phyloP scores from a whole-genome alignment of 1,140 invertebrate species.

The Akabosia matsudoensis region DNA sequence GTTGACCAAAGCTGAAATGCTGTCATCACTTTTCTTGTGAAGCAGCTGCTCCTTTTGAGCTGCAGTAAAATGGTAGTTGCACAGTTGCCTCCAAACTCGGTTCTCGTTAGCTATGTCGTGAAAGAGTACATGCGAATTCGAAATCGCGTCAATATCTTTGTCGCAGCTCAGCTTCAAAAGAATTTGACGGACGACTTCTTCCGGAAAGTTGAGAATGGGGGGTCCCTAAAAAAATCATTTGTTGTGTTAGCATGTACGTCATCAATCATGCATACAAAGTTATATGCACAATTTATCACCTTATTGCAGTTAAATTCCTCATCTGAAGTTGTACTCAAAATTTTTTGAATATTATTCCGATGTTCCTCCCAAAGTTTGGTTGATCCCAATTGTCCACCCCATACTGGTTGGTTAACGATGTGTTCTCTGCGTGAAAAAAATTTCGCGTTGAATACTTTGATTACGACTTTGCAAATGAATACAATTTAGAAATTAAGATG shows the following conservation, averaged over 20 bases:
- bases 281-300: neutral
- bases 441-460: neutral
- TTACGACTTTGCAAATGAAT: no score
- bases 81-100: slow-evolving; percentile 86
- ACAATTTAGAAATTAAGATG: neutral
- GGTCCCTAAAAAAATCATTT: slow-evolving; percentile 60
- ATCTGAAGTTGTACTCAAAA: neutral
- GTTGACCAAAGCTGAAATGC: slow-evolving; percentile 10
- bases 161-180: slow-evolving; percentile 85
- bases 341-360: slow-evolving; percentile 68
- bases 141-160: slow-evolving; percentile 75
- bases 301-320: slow-evolving; percentile 16
- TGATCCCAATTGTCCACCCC: slow-evolving; percentile 82
- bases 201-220: slow-evolving; percentile 83
- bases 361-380: slow-evolving; percentile 85
- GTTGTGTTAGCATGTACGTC: neutral
- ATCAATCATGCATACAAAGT: neutral
- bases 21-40: slow-evolving; percentile 13
- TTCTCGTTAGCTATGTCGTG: slow-evolving; percentile 79
- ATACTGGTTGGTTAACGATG: slow-evolving; percentile 51
- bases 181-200: slow-evolving; percentile 88
- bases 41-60: slow-evolving; percentile 67
- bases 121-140: slow-evolving; percentile 68
- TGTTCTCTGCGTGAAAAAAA: slow-evolving; percentile 31
- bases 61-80: slow-evolving; percentile 84